These are phyloP conservation scores for Motacilla tschutschensis DNA, from an alignment of 2,113 vertebrate species.

Conservation along the genomic window DNA sequence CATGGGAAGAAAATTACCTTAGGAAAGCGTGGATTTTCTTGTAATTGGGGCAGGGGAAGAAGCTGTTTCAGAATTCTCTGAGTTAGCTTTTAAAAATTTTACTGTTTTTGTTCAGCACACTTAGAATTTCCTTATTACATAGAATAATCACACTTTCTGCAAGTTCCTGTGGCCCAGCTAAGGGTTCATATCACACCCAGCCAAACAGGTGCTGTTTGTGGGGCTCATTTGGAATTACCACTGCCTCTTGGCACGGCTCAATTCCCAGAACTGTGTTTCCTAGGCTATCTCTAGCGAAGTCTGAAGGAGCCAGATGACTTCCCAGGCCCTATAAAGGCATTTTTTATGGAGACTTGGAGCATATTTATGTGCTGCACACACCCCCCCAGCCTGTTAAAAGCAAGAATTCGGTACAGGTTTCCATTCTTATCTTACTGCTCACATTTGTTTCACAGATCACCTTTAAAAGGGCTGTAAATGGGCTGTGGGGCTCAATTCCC, in stretches of 20 bases:
- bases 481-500: constrained; percentile 26
- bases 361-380: neutral
- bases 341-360: constrained; percentile 42
- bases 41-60: neutral
- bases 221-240: neutral
- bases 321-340: constrained; percentile 12
- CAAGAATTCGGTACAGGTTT: constrained; percentile 14
- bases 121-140: constrained; percentile 5
- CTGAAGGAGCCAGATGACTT: constrained; percentile 40
- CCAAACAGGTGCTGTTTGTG: constrained; percentile 29
- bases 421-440: constrained; percentile 40
- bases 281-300: neutral
- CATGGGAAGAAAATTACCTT: neutral
- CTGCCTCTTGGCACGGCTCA: constrained; percentile 8
- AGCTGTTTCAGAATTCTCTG: neutral
- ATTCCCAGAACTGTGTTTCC: neutral
- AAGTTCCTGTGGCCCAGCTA: neutral
- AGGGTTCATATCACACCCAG: neutral
- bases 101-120: neutral
- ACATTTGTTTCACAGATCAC: constrained; percentile 65
- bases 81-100: neutral
- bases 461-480: constrained; percentile 44
- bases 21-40: neutral
- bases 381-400: neutral
- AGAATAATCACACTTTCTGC: neutral